These are phyloP conservation scores for Cochlearius cochlearius DNA, from an alignment of 2,113 vertebrate species.

Conservation along the genomic window DNA sequence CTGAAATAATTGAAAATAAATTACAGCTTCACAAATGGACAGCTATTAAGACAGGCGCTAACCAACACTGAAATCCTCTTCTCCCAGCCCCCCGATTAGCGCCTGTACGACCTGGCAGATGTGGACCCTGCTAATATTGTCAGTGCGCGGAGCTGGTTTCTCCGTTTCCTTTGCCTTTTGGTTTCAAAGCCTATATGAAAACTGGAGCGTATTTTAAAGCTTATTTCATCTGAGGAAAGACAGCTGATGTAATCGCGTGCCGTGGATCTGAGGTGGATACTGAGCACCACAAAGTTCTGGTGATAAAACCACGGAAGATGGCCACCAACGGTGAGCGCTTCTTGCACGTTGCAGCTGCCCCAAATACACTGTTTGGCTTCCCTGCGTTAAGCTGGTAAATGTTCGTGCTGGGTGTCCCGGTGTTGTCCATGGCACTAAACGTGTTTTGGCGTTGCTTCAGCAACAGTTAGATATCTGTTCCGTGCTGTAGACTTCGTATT, in stretches of 20 bases:
- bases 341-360: background rate
- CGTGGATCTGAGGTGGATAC: background rate
- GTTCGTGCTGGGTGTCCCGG: background rate
- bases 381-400: background rate
- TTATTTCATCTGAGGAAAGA: background rate
- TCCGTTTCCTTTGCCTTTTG: background rate
- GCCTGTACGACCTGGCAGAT: background rate
- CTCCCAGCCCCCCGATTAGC: background rate
- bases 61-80: background rate
- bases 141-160: background rate
- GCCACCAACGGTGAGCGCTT: fast-evolving
- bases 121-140: background rate
- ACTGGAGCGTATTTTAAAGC: background rate
- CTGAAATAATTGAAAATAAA: background rate
- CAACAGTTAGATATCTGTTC: background rate
- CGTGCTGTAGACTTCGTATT: background rate
- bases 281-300: background rate
- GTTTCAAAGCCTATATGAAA: background rate
- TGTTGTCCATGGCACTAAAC: background rate
- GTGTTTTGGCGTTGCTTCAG: background rate
- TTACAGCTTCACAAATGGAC: background rate
- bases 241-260: background rate
- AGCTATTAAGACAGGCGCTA: background rate
- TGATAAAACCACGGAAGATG: background rate
- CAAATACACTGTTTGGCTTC: background rate